Base-by-base conservation (phyloP, 92 coral and sea anemone species). In the Scolanthus callimorphus region DNA sequence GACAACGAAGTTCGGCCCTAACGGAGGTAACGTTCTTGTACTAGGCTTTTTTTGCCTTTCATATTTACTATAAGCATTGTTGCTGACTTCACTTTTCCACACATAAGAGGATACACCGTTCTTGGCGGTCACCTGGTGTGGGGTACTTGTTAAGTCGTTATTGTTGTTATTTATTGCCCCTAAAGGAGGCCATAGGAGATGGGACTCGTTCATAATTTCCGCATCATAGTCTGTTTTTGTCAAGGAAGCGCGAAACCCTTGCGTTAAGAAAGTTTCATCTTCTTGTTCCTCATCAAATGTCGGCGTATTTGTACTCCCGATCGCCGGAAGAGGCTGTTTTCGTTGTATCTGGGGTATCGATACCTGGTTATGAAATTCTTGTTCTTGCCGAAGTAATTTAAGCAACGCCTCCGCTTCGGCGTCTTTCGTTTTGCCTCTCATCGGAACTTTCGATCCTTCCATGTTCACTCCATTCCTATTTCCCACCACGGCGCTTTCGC, bases 331-430 rank as follows among this genome's bases (percentile, higher is more conserved):
- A 57, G 96, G 96, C 43, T 45, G 76, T 39, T 67, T 83, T 30
- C 81, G 82, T 39, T 87, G 90, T 49, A 87, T 83, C 39, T 82
- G 79, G 0, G 90, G 96, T 29, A 77, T 72, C n/a, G 83, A 78
- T 0, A 78, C 60, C 20, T 81, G 83, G 43, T 73, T 81, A 26
- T 60, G 57, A 29, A 67, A 47, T 51, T 94, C 88, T 30, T 90
- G 84, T 44, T 94, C 99, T 38, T 76, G 85, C 30, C 96, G 85
- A 27, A 94, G 76, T 25, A 94, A 69, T 52, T 70, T 86, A 50
- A 94, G 50, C 37, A 94, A 41, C 20, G 96, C 97, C 24, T 94
- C 99, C 2, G 99, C 99, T 63, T 83, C 89, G 0, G 99, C 96
- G 38, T 94, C 96, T 52, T 94, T 94, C 4, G 81, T 72, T 64